These are phyloP conservation scores for Cryptosula pallasiana DNA, from an alignment of 2,888 invertebrate species.

Conservation along the genomic window DNA sequence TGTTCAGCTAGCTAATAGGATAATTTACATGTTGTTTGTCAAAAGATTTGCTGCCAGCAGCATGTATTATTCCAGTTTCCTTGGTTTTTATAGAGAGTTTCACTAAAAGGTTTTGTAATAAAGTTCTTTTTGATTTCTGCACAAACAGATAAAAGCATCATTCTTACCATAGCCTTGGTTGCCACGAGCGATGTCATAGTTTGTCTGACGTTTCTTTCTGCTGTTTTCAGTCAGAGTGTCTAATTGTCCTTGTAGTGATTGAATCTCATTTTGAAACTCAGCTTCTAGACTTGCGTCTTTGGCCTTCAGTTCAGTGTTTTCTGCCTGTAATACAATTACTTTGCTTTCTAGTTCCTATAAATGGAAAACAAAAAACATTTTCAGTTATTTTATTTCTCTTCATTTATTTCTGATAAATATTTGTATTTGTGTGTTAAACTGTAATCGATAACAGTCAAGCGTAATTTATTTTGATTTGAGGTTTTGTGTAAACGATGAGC, in stretches of 20 bases:
- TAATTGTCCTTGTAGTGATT: background rate
- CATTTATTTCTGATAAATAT: too few relatives aligned
- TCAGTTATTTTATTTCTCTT: too few relatives aligned
- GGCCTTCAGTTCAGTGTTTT: background rate
- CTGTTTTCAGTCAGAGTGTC: background rate
- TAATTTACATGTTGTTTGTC: too few relatives aligned
- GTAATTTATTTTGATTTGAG: too few relatives aligned
- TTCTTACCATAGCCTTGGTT: background rate
- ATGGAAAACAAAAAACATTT: background rate
- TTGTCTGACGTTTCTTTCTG: background rate
- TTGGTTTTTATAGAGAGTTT: background rate
- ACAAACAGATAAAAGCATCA: too few relatives aligned
- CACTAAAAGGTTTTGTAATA: too few relatives aligned
- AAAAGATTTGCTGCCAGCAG: background rate
- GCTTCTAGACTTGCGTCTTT: conserved; percentile 1
- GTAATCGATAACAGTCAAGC: too few relatives aligned
- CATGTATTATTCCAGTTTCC: background rate
- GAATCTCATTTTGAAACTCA: background rate
- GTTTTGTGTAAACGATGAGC: too few relatives aligned
- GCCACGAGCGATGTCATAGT: background rate
- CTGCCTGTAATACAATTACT: background rate
- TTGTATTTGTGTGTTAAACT: too few relatives aligned
- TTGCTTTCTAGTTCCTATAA: background rate
- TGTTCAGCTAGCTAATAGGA: too few relatives aligned
- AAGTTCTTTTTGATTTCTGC: too few relatives aligned